A percentile compares a stretch with the other conserved stretches of the same genome.
phyloP scores from a whole-genome alignment of 1,140 invertebrate species.

The Drosophila lacertosa region DNA sequence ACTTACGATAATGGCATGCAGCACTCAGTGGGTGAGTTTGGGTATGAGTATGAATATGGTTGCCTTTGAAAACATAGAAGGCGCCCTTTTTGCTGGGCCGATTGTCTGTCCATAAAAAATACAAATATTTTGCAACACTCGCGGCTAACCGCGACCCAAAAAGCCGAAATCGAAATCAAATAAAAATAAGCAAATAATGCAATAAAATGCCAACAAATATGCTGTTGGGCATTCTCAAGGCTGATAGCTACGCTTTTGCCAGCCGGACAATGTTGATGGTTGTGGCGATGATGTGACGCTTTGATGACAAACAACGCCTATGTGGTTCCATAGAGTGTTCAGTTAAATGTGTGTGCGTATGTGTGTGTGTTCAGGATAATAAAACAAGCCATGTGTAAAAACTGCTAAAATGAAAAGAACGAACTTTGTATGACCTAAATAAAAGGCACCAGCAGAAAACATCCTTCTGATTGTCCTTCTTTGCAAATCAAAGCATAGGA shows the following conservation, averaged over 20 bases:
- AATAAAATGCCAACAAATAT: conserved; percentile 64
- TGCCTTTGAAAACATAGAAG: background rate
- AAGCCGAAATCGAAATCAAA: conserved; percentile 66
- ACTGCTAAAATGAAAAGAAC: conserved; percentile 12
- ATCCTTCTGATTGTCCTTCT: background rate
- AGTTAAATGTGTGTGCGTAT: background rate
- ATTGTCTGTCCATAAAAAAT: conserved; percentile 51
- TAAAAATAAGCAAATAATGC: conserved; percentile 69
- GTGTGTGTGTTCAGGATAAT: conserved; percentile 36
- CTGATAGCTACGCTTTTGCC: conserved; percentile 14
- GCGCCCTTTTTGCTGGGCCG: background rate
- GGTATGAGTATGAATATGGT: conserved; percentile 2
- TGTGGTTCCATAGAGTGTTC: conserved; percentile 20
- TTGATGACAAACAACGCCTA: conserved; percentile 63
- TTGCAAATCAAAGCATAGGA: too few relatives aligned
- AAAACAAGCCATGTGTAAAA: conserved; percentile 59
- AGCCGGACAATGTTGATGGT: conserved; percentile 39
- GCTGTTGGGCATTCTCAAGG: conserved; percentile 17
- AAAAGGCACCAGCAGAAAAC: background rate
- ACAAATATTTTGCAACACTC: conserved; percentile 69
- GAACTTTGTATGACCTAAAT: conserved; percentile 35
- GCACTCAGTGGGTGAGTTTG: conserved; percentile 86
- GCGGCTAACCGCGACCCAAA: conserved; percentile 36
- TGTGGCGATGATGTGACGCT: conserved; percentile 49
- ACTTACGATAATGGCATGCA: conserved; percentile 85